Base-by-base conservation (phyloP, 2,113 vertebrate species). In the Bettongia penicillata region DNA sequence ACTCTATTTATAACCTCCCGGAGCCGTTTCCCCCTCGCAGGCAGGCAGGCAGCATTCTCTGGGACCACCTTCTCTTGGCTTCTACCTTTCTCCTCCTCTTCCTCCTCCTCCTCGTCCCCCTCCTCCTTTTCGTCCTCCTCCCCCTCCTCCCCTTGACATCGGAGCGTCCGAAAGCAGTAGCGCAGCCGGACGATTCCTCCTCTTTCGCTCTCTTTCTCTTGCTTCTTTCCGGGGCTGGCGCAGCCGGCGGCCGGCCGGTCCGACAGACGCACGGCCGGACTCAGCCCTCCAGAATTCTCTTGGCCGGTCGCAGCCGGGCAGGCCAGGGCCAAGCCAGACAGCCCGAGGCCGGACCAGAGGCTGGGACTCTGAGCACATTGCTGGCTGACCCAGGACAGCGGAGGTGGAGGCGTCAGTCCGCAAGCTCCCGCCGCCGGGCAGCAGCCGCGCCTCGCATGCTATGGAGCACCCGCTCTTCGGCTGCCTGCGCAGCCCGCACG, bases 391-490 rank as follows among this genome's bases (percentile, higher is more conserved):
- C 98, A 97, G 96, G 96, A 97, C 97, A 97, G 98, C 98, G 98
- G 98, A 97, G 95, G 93, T 98, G 98, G 98, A 98, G 98, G 95
- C 98, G 96, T 93, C 97, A 93, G 92, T 94, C 53, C 68, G 98
- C 98, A 98, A 97, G 98, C 98, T 98, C 96, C 98, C 96, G 98
- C 98, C 94, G 98, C 98, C 94, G 98, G 98, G 98, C 99, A 97
- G 98, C 99, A 97, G 97, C 98, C 90, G 96, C 98, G 98, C 98
- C 98, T 98, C 98, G 98, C 98, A 98, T 98, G 98, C 98, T 90
- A 99, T 99, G 99, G 99, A 99, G 99, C 99, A 99, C 99, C 99
- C 99, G 10, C 99, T 99, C 96, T 99, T 99, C 95, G 99, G 99
- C 98, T 99, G 99, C 99, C 99, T 99, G 98, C 99, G 99, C 99